phyloP scores from a whole-genome alignment of 37 sponge, comb jelly and placozoan species.

The Hexactinellida sp. region DNA sequence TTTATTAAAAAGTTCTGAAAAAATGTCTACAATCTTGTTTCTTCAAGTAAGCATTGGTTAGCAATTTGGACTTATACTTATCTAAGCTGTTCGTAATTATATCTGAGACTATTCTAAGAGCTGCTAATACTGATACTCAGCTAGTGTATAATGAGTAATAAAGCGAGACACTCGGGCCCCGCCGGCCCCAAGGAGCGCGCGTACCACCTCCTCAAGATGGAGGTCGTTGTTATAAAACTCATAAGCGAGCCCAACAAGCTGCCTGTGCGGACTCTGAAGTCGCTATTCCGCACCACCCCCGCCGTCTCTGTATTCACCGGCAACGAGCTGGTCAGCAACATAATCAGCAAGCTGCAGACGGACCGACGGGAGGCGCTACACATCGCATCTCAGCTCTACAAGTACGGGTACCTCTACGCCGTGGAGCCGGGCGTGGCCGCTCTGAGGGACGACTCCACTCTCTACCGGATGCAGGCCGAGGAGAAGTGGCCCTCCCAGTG shows the following conservation, averaged over 20 bases:
- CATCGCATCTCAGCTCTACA: neutral
- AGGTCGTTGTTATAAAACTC: neutral
- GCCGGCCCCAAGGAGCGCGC: neutral
- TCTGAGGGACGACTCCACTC: neutral
- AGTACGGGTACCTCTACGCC: neutral
- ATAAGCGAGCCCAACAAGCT: neutral
- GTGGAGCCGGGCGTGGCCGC: neutral
- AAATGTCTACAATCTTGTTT: too few relatives aligned
- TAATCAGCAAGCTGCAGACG: neutral
- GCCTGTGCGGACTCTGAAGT: neutral
- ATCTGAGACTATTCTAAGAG: too few relatives aligned
- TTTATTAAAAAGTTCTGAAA: too few relatives aligned
- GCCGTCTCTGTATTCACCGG: neutral
- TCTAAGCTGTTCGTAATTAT: too few relatives aligned
- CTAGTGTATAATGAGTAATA: neutral
- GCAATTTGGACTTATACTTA: too few relatives aligned
- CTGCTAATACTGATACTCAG: too few relatives aligned
- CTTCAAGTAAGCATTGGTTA: too few relatives aligned
- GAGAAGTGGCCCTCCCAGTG: neutral
- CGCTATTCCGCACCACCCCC: neutral
- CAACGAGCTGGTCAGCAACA: neutral
- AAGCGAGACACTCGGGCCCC: neutral
- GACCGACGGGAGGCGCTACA: neutral
- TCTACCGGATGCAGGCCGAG: neutral
- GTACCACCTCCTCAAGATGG: neutral